These are phyloP conservation scores for Noctua janthe DNA, from an alignment of 2,888 invertebrate genomes.

Conservation along the genomic window DNA sequence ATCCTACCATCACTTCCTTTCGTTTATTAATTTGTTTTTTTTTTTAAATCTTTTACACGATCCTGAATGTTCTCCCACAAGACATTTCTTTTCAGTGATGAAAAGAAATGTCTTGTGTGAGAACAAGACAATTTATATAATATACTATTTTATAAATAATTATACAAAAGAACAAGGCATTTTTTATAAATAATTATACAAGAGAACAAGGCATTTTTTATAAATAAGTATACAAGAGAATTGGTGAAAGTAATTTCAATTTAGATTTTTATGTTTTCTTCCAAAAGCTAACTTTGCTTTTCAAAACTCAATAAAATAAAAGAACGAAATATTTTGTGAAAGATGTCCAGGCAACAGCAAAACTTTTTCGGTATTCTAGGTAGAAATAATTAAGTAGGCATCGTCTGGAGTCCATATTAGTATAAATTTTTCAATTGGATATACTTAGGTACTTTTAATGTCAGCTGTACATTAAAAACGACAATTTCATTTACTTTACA, in stretches of 20 bases:
- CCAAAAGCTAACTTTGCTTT: not conserved
- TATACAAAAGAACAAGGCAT: not conserved
- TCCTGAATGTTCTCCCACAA: too few species aligned
- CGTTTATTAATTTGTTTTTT: not conserved
- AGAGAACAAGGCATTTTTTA: not conserved
- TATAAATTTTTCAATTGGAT: not conserved
- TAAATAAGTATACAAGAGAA: too few species aligned
- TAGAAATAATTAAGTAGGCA: not conserved
- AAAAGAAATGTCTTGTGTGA: not conserved
- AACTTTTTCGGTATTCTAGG: not conserved
- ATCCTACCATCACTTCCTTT: not conserved
- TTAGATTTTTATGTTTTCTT: not conserved
- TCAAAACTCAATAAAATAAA: not conserved
- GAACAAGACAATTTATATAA: not conserved
- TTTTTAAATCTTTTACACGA: not conserved
- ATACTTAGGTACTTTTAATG: conserved; percentile 18
- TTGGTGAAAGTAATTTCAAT: not conserved
- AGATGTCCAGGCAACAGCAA: not conserved
- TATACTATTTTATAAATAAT: not conserved
- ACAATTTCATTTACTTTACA: conserved; percentile 19
- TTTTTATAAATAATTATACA: not conserved
- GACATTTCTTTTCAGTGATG: too few species aligned
- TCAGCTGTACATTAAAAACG: conserved; percentile 12
- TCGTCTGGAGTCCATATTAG: not conserved
- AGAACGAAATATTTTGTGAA: not conserved